Evolutionary conservation across 2,797 vertebrate species (phyloP), one percentile per base, ranked within the genome.

Genomic region (Enteromius fasciolatus): DNA sequence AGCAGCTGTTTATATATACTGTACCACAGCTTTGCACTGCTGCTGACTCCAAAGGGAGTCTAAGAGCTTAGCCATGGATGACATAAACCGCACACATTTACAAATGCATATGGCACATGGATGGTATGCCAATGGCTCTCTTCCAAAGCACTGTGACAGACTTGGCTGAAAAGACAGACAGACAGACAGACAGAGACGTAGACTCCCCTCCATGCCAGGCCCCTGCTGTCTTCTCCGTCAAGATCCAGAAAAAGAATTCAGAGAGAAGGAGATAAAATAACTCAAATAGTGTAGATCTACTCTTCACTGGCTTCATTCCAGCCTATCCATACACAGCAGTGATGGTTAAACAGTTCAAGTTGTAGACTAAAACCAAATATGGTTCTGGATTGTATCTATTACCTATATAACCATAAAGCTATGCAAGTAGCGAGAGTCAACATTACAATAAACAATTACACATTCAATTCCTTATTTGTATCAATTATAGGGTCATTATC

Each of bases 101-200:
- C 48, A 52, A 57, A 74, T 76, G 67, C 57, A 84, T 80, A 63
- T 12, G 75, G 67, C 57, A 84, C 80, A 63, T 15, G 75, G 61
- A 75, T 31, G 66, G 85, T 87, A 76, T 72, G 14, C 85, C 77
- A 82, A 8, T 72, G 66, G 81, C 50, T 72, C 78, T 54, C 72
- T 80, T 48, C 70, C 70, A 44, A 72, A n/a, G 57, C 73, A 54
- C 50, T 59, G 54, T 63, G 41, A 67, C 75, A 87, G 78, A 85
- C 86, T 83, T 87, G 86, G 83, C 84, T 66, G 75, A 87, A 78
- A 86, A 69, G 82, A 78, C 64, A 83, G 76, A 84, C 52, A 81
- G 78, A 77, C 73, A 73, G 73, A 79, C 57, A 68, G 76, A 81
- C 44, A 44, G 44, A 44, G 75, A 80, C 69, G 74, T n/a, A 61